A percentile compares a stretch with the other conserved stretches of the same genome.
Evolutionary conservation across 2,888 invertebrate species (phyloP).

Genomic region (Chromoteleia sp.): DNA sequence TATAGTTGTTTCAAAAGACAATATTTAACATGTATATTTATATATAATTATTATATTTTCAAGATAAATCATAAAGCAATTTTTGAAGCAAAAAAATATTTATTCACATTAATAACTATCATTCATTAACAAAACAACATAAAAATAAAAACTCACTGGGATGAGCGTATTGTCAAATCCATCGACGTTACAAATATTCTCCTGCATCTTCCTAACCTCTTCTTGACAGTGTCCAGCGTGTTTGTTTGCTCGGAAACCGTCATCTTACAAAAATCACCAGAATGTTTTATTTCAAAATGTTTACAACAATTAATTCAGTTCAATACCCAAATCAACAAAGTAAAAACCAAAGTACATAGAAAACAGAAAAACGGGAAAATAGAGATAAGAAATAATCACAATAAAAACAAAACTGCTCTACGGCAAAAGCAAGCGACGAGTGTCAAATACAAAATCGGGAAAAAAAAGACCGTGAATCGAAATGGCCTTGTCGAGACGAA

Average conservation of each 20-base stretch:
- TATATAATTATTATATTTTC: too few relatives aligned
- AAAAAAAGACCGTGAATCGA: conserved; percentile 7
- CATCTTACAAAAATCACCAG: conserved; percentile 46
- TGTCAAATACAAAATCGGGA: background rate
- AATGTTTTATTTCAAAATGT: conserved; percentile 26
- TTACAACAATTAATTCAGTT: too few relatives aligned
- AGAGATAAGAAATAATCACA: background rate
- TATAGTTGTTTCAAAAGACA: too few relatives aligned
- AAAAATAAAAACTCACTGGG: conserved; percentile 79
- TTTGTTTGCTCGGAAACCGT: conserved; percentile 49
- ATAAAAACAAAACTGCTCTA: background rate
- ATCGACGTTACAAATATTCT: conserved; percentile 82
- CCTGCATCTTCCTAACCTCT: conserved; percentile 78
- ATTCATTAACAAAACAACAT: conserved; percentile 9
- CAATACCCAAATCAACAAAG: background rate
- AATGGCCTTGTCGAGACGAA: conserved; percentile 45
- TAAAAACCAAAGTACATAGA: too few relatives aligned
- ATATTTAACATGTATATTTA: too few relatives aligned
- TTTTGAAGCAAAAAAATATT: too few relatives aligned
- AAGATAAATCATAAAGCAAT: too few relatives aligned
- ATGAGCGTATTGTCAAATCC: conserved; percentile 84
- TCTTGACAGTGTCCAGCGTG: conserved; percentile 15
- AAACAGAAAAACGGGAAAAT: too few relatives aligned
- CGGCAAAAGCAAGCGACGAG: too few relatives aligned
- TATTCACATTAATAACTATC: too few relatives aligned